phyloP scores from a whole-genome alignment of 2,113 vertebrate genomes.

The Zeus faber region DNA sequence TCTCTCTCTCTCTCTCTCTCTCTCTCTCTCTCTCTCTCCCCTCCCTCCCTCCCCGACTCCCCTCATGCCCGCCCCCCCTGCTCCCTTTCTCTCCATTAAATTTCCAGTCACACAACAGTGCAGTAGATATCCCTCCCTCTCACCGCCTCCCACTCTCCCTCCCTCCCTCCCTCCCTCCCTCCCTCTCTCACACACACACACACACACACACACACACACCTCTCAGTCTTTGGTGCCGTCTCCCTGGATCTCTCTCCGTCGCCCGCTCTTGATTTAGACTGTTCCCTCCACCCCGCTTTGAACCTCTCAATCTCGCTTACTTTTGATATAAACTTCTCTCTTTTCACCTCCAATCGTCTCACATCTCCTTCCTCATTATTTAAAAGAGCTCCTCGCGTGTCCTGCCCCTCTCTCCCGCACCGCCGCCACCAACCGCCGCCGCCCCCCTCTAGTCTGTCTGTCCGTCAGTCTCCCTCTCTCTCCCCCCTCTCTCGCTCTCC shows the following conservation, averaged over 20 bases:
- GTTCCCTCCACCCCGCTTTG: constrained; percentile 48
- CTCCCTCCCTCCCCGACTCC: constrained; percentile 41
- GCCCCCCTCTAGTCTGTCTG: constrained; percentile 11
- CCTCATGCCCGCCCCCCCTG: constrained; percentile 39
- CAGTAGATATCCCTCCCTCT: constrained; percentile 80
- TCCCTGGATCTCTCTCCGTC: constrained; percentile 54
- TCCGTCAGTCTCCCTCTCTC: constrained; percentile 19
- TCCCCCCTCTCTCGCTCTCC: constrained; percentile 44
- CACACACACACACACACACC: too few relatives aligned
- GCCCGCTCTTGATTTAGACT: constrained; percentile 50
- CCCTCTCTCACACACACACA: too few relatives aligned
- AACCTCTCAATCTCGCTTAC: constrained; percentile 52
- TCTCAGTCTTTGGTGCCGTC: constrained; percentile 57
- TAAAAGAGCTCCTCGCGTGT: constrained; percentile 49
- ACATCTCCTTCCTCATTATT: constrained; percentile 32
- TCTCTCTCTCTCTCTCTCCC: constrained; percentile 27
- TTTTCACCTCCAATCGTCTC: constrained; percentile 57
- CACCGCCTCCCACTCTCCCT: constrained; percentile 47
- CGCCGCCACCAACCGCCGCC: neutral
- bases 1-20: constrained; percentile 25
- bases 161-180: constrained; percentile 12
- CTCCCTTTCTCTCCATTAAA: constrained; percentile 75
- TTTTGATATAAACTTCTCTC: constrained; percentile 50
- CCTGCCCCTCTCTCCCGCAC: constrained; percentile 8
- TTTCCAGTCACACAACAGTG: constrained; percentile 88